Conservation (phyloP, 2,888 invertebrate species). For the Eurytoma adleriae region DNA sequence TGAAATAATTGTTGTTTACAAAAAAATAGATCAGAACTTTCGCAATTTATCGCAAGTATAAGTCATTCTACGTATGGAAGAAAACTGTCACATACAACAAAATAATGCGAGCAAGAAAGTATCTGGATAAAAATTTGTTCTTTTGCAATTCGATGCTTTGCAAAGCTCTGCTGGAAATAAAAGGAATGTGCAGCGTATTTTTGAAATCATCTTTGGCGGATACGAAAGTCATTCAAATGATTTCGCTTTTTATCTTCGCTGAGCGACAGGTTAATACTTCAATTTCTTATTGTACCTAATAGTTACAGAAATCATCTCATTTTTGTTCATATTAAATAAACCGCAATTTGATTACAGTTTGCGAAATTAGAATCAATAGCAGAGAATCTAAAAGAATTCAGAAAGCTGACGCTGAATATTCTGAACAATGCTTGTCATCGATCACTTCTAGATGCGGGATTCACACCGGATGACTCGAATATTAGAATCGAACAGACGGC, state of each 20-base stretch:
- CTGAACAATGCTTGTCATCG: conserved; percentile 85
- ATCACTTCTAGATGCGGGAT: conserved; percentile 86
- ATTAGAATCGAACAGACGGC: conserved; percentile 70
- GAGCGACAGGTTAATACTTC: conserved; percentile 80
- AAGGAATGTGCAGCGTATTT: conserved; percentile 83
- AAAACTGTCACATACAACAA: conserved; percentile 85
- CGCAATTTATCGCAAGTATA: conserved; percentile 84
- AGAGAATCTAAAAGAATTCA: conserved; percentile 76
- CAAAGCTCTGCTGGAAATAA: conserved; percentile 84
- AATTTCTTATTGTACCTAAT: background rate
- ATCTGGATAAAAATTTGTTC: conserved; percentile 84
- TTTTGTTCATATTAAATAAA: background rate
- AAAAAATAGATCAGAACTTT: conserved; percentile 81
- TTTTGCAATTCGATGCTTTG: conserved; percentile 85
- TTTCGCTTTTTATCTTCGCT: conserved; percentile 83
- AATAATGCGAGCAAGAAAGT: conserved; percentile 79
- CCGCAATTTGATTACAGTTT: conserved; percentile 66
- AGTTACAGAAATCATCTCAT: background rate
- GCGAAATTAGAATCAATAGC: conserved; percentile 76
- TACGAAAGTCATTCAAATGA: conserved; percentile 76
- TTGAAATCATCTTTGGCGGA: conserved; percentile 82
- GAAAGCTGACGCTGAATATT: conserved; percentile 78
- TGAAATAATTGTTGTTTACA: background rate
- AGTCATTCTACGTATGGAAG: conserved; percentile 89
- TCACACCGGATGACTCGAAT: conserved; percentile 85